A percentile compares a stretch with the other conserved stretches of the same genome.
Conservation (phyloP, 2,888 invertebrate species). For the Dyspetes luteomarginatus region DNA sequence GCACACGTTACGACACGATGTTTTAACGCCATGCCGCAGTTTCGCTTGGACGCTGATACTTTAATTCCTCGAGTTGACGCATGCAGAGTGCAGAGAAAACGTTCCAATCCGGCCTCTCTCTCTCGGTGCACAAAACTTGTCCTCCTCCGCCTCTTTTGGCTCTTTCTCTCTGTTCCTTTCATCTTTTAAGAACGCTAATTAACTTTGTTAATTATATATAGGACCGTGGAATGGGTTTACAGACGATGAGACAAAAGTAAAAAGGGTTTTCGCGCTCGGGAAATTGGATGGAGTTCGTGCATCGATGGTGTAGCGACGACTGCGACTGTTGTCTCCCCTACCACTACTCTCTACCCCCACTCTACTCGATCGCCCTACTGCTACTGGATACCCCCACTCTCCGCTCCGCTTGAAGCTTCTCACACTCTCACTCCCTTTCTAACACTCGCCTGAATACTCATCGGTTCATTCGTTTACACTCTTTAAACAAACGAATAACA, state of each 20-base stretch:
- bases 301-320: not conserved
- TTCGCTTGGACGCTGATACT: constrained; percentile 64
- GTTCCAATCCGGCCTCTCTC: constrained; percentile 20
- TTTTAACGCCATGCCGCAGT: constrained; percentile 59
- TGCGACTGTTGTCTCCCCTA: not conserved
- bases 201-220: constrained; percentile 76
- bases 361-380: not conserved
- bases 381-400: no score
- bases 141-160: no score
- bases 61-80: constrained; percentile 62
- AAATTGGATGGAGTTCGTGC: constrained; percentile 7
- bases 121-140: constrained; percentile 24
- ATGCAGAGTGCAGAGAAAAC: constrained; percentile 20
- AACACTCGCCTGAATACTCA: not conserved
- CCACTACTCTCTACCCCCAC: not conserved
- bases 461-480: not conserved
- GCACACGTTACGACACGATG: constrained; percentile 22
- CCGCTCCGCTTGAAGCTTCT: no score
- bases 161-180: constrained; percentile 68
- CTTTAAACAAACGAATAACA: not conserved
- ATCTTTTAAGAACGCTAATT: constrained; percentile 75
- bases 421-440: no score
- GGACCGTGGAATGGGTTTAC: constrained; percentile 28
- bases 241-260: not conserved
- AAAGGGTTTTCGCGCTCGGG: constrained; percentile 16